Conservation (phyloP, 2,113 vertebrate species). For the Eudyptes chrysolophus region DNA sequence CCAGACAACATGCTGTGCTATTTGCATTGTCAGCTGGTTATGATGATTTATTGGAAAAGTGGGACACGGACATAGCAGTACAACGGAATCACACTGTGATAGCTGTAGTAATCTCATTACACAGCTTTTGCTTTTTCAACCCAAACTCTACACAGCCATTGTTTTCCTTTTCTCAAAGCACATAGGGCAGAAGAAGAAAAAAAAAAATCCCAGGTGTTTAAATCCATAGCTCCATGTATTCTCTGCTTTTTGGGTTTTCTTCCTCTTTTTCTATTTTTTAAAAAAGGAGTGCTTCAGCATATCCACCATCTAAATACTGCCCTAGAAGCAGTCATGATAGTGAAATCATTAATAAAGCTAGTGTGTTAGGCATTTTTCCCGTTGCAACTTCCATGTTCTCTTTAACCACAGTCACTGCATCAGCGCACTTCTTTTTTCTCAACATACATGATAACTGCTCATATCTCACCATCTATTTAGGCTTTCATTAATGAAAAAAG, state of each 20-base stretch:
- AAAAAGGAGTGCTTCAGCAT: neutral
- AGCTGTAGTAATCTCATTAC: neutral
- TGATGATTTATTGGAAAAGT: constrained; percentile 10
- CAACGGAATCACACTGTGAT: neutral
- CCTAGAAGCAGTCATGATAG: neutral
- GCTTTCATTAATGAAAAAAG: neutral
- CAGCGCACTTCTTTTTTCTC: neutral
- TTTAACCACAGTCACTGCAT: neutral
- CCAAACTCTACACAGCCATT: neutral
- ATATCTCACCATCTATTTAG: neutral
- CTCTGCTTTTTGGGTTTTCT: neutral
- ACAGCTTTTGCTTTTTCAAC: constrained; percentile 14
- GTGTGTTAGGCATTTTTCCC: neutral
- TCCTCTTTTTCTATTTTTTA: neutral
- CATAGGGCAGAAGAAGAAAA: rapidly evolving
- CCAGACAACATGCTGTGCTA: neutral
- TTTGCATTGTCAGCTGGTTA: constrained; percentile 58
- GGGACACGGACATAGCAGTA: neutral
- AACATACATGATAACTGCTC: neutral
- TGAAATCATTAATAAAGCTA: neutral
- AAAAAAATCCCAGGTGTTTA: neutral
- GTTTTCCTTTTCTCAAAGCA: neutral
- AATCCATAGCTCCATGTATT: neutral
- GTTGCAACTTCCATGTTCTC: neutral
- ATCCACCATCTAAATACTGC: neutral